phyloP scores from a whole-genome alignment of 2,797 vertebrate species.

The Buceros bicornis region DNA sequence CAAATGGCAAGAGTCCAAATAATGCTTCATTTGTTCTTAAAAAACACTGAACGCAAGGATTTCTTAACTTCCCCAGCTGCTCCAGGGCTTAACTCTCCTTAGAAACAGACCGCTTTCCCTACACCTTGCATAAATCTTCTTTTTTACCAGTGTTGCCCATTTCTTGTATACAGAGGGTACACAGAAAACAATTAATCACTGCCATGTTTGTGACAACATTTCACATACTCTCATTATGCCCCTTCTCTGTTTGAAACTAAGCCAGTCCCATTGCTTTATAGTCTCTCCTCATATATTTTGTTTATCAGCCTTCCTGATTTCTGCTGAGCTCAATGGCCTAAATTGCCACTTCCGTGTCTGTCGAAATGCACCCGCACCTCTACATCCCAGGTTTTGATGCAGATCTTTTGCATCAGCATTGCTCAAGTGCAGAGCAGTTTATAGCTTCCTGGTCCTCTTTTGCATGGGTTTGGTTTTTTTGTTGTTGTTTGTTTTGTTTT shows the following conservation, averaged over 20 bases:
- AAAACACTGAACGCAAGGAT: neutral
- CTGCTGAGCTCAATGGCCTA: neutral
- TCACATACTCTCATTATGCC: neutral
- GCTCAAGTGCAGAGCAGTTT: neutral
- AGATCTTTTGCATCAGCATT: neutral
- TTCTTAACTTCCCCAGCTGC: neutral
- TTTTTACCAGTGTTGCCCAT: neutral
- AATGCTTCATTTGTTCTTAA: neutral
- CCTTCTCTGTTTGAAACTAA: neutral
- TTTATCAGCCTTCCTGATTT: neutral
- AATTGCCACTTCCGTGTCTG: neutral
- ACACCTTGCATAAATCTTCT: neutral
- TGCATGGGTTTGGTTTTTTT: too few species aligned
- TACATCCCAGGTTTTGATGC: neutral
- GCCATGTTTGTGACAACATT: neutral
- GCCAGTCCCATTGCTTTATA: neutral
- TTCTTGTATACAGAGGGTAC: neutral
- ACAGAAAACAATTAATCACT: slow-evolving; percentile 27
- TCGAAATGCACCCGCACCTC: neutral
- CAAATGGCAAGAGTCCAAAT: neutral
- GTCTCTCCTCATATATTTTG: neutral
- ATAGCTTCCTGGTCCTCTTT: neutral
- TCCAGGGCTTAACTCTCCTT: neutral
- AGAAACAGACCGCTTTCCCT: neutral
- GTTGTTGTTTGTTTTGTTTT: too few species aligned